Percentiles rank a stretch among this genome's conserved stretches.
Evolutionary conservation across 2,797 vertebrate genomes (phyloP).

Genomic region (Pachyuromys duprasi): DNA sequence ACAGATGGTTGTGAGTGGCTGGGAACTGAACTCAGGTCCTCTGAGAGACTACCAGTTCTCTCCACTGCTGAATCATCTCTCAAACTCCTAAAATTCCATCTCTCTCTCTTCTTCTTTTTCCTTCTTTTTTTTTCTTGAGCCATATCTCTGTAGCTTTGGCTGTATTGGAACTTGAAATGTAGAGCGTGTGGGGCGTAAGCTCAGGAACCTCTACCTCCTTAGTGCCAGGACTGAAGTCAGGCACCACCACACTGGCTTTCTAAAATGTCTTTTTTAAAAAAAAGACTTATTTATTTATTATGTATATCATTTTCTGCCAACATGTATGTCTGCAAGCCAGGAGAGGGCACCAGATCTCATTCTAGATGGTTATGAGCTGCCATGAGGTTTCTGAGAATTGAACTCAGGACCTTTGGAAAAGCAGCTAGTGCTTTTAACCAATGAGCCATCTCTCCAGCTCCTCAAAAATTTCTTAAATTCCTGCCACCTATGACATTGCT

Average conservation of each 20-base stretch:
- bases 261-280: not conserved
- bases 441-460: too few species aligned
- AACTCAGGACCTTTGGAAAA: too few species aligned
- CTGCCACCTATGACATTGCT: constrained; percentile 95
- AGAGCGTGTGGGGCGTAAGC: not conserved
- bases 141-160: not conserved
- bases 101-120: too few species aligned
- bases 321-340: too few species aligned
- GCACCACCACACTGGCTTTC: not conserved
- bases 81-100: not conserved
- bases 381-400: too few species aligned
- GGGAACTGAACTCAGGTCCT: not conserved
- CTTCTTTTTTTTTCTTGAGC: not conserved
- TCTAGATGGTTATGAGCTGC: too few species aligned
- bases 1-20: not conserved
- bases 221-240: not conserved
- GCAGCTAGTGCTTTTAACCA: too few species aligned
- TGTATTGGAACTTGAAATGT: not conserved
- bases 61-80: not conserved
- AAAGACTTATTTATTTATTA: too few species aligned
- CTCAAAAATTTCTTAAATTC: constrained; percentile 81
- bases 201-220: not conserved
- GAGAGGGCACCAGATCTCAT: too few species aligned
- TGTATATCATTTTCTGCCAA: too few species aligned
- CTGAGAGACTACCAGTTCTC: not conserved